Conservation (phyloP, 1,140 invertebrate genomes). For the Pseudomyrmex sp. region DNA sequence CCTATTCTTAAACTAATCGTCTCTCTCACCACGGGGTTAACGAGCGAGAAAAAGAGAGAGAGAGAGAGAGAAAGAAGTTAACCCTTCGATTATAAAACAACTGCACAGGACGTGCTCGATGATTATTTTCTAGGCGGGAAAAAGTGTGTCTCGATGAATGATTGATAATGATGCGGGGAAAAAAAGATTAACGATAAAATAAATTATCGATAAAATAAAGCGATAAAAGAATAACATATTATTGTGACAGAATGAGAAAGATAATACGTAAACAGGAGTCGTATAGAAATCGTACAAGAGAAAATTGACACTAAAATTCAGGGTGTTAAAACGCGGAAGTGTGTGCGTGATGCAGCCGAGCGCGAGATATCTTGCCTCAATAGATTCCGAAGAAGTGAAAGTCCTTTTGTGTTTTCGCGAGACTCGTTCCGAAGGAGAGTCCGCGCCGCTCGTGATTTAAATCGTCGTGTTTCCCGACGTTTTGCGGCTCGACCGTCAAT, state of each 20-base stretch:
- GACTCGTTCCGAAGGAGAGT: constrained; percentile 58
- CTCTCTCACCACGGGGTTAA: constrained; percentile 42
- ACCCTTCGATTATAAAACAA: constrained; percentile 13
- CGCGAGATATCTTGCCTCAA: constrained; percentile 30
- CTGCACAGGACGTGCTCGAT: neutral
- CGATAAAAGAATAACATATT: neutral
- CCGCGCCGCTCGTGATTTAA: constrained; percentile 48
- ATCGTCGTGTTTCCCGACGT: constrained; percentile 49
- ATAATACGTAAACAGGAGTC: neutral
- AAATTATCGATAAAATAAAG: neutral
- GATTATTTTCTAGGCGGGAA: neutral
- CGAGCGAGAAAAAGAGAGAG: constrained; percentile 11
- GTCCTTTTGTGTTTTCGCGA: constrained; percentile 59
- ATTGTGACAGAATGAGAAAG: neutral
- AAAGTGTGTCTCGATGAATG: neutral
- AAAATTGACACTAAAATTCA: neutral
- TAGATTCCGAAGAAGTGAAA: constrained; percentile 57
- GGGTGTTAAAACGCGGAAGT: constrained; percentile 29
- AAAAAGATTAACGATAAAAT: neutral
- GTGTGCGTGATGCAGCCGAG: neutral
- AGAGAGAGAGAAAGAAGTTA: constrained; percentile 7
- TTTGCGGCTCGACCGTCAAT: constrained; percentile 41
- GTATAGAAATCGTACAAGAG: no score
- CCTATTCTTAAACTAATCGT: constrained; percentile 41
- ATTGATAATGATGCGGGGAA: neutral